These are phyloP conservation scores for Bombus pyrosoma DNA, from an alignment of 1,140 invertebrate genomes.

Conservation along the genomic window DNA sequence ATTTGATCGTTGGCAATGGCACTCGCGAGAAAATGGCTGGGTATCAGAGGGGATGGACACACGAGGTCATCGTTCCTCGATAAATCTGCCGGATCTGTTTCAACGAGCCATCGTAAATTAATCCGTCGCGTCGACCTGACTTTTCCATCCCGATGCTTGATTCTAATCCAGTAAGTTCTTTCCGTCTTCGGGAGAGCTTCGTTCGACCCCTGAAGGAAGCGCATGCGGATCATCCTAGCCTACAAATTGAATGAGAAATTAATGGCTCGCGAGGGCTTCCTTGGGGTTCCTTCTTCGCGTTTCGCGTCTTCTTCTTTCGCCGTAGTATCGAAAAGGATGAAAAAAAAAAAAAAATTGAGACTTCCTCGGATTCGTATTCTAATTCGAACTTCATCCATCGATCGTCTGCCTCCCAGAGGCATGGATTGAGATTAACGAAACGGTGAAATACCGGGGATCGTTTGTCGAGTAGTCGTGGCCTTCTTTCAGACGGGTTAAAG, in stretches of 20 bases:
- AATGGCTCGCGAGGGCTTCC: slow-evolving; percentile 50
- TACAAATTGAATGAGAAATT: slow-evolving; percentile 60
- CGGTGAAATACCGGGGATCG: background rate
- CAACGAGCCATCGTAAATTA: slow-evolving; percentile 70
- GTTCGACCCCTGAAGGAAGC: slow-evolving; percentile 17
- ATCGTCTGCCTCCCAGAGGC: background rate
- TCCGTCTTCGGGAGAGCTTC: slow-evolving; percentile 3
- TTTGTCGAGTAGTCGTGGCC: background rate
- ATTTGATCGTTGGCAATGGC: slow-evolving; percentile 1
- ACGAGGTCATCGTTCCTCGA: slow-evolving; percentile 62
- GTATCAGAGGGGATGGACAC: background rate
- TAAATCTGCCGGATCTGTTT: slow-evolving; percentile 71
- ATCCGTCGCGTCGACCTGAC: slow-evolving; percentile 66
- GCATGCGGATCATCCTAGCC: slow-evolving; percentile 33
- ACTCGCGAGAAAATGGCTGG: slow-evolving; percentile 23
- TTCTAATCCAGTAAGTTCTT: slow-evolving; percentile 62
- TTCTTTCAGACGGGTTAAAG: background rate
- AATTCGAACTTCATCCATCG: background rate
- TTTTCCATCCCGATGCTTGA: slow-evolving; percentile 64
- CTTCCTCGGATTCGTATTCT: background rate
- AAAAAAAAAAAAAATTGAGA: background rate
- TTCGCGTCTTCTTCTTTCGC: background rate
- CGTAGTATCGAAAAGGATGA: background rate
- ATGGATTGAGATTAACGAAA: background rate
- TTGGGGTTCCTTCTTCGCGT: slow-evolving; percentile 20